Percentiles rank a stretch among this genome's conserved stretches.
Evolutionary conservation across 2,888 invertebrate species (phyloP).

Genomic region (Malachius bipustulatus): DNA sequence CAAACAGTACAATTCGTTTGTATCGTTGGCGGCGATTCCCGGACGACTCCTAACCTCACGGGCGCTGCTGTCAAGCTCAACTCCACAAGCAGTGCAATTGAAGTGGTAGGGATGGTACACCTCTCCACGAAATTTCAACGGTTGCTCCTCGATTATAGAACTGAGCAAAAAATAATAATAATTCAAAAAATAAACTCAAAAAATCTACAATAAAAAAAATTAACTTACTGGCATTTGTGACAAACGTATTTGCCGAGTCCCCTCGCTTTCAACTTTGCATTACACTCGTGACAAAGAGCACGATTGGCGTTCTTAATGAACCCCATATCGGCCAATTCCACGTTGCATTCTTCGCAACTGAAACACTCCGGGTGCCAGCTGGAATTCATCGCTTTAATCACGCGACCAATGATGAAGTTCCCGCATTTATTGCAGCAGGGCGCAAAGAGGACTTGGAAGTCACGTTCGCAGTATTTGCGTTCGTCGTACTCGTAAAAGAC

Average conservation of each 20-base stretch:
- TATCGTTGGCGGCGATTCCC: conserved; percentile 81
- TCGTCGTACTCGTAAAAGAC: conserved; percentile 99
- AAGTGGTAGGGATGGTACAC: conserved; percentile 99
- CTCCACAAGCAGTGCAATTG: conserved; percentile 85
- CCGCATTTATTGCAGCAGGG: conserved; percentile 61
- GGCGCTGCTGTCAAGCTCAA: conserved; percentile 90
- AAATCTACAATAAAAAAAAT: background rate
- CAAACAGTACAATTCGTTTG: conserved; percentile 93
- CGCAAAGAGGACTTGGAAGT: conserved; percentile 95
- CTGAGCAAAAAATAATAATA: conserved; percentile 41
- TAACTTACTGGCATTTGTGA: conserved; percentile 91
- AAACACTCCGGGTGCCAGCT: conserved; percentile 99
- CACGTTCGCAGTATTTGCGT: conserved; percentile 97
- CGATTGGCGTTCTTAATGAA: conserved; percentile 87
- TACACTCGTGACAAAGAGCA: conserved; percentile 91
- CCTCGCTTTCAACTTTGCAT: conserved; percentile 89
- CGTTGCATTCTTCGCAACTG: conserved; percentile 85
- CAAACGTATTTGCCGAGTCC: conserved; percentile 94
- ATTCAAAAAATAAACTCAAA: no score
- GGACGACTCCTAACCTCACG: conserved; percentile 88
- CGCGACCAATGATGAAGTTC: conserved; percentile 96
- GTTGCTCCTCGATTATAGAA: conserved; percentile 83
- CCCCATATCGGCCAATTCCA: conserved; percentile 89
- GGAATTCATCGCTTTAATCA: conserved; percentile 98
- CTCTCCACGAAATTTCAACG: conserved; percentile 85